A percentile compares a stretch with the other conserved stretches of the same genome.
Evolutionary conservation across 2,113 vertebrate species (phyloP).

Genomic region (Lynx canadensis): DNA sequence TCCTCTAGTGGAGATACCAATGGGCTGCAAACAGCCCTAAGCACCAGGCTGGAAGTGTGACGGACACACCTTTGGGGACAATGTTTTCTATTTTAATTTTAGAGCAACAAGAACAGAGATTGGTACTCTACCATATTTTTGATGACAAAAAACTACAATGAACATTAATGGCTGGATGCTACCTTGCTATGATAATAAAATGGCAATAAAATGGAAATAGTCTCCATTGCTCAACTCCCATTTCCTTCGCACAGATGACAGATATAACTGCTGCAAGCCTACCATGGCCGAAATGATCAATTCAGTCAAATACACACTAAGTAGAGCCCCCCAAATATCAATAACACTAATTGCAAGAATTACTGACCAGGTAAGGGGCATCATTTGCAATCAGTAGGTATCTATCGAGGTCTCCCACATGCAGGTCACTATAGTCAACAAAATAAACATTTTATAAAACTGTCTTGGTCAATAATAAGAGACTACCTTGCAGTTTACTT

Average conservation of each 20-base stretch:
- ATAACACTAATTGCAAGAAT: conserved; percentile 59
- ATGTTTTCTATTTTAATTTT: conserved; percentile 24
- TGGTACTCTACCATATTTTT: neutral
- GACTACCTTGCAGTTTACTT: neutral
- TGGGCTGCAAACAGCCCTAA: neutral
- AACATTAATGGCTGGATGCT: neutral
- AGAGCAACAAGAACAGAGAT: neutral
- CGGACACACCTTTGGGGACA: neutral
- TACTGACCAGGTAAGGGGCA: neutral
- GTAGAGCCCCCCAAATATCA: neutral
- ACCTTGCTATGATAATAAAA: neutral
- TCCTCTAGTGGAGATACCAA: neutral
- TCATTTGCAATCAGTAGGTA: neutral
- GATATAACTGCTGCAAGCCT: neutral
- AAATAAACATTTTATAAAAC: conserved; percentile 19
- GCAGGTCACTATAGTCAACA: neutral
- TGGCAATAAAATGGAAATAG: neutral
- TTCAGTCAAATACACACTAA: conserved; percentile 45
- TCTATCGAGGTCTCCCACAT: neutral
- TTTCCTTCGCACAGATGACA: neutral
- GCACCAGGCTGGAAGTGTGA: neutral
- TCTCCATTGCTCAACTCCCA: neutral
- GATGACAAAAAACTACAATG: neutral
- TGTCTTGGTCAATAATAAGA: neutral
- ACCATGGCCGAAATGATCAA: neutral